Evolutionary conservation across 2,888 invertebrate genomes (phyloP).

Genomic region (Tenthredo distinguenda): DNA sequence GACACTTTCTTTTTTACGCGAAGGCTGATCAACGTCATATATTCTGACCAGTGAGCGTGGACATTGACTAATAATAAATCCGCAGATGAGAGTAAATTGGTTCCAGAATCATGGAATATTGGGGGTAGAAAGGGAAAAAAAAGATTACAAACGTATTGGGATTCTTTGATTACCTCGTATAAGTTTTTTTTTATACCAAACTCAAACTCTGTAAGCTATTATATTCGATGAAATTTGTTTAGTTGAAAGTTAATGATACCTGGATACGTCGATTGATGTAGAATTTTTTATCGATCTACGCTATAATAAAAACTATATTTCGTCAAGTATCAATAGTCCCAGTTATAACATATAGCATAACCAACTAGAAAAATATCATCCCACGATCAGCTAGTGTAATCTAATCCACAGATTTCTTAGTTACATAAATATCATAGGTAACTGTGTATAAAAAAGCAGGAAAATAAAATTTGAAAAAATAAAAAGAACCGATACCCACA

Average conservation of each 20-base stretch:
- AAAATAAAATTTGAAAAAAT: not conserved
- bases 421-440: not conserved
- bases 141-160: not conserved
- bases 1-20: conserved; percentile 5
- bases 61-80: not conserved
- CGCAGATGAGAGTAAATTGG: not conserved
- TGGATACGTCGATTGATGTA: conserved; percentile 7
- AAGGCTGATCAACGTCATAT: conserved; percentile 26
- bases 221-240: conserved; percentile 24
- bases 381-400: not conserved
- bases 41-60: not conserved
- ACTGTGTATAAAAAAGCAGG: not conserved
- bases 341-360: not conserved
- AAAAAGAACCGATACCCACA: not conserved
- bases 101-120: not conserved
- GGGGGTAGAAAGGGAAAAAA: not conserved
- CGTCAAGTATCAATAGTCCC: not conserved
- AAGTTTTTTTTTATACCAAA: not conserved
- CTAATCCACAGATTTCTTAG: not conserved
- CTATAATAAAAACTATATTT: not conserved
- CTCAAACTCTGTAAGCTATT: conserved; percentile 4
- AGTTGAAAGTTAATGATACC: conserved; percentile 17
- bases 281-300: conserved; percentile 5
- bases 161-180: conserved; percentile 19
- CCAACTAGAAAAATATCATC: not conserved